phyloP scores from a whole-genome alignment of 1,140 invertebrate species.

The Drosophila tani region DNA sequence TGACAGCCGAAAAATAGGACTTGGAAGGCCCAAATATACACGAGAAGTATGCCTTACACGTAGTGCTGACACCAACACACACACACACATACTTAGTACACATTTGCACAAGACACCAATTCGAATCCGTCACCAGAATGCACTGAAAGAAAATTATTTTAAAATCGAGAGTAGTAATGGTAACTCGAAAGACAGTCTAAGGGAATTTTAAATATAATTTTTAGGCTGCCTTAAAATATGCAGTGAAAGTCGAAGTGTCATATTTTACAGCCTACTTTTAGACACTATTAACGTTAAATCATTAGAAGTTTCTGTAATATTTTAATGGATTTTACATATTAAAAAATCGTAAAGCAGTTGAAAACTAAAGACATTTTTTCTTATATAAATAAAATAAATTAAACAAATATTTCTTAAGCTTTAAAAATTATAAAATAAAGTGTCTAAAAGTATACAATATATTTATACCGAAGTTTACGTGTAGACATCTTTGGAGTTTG shows the following conservation, averaged over 20 bases:
- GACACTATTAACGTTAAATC: no score
- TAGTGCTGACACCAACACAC: slow-evolving; percentile 49
- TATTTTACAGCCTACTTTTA: no score
- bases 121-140: slow-evolving; percentile 16
- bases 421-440: background rate
- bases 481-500: no score
- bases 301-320: no score
- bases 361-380: background rate
- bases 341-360: background rate
- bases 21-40: slow-evolving; percentile 30
- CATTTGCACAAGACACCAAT: slow-evolving; percentile 7
- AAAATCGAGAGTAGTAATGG: no score
- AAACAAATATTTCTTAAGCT: no score
- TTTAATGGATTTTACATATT: no score
- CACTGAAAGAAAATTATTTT: slow-evolving; percentile 16
- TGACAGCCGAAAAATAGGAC: slow-evolving; percentile 33
- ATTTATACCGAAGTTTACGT: no score
- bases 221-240: background rate
- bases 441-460: background rate
- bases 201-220: background rate
- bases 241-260: background rate
- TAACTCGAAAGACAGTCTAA: no score
- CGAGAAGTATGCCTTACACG: slow-evolving; percentile 55
- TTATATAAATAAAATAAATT: background rate
- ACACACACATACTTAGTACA: slow-evolving; percentile 1